Conservation (phyloP, 2,113 vertebrate species). For the Callipepla squamata region DNA sequence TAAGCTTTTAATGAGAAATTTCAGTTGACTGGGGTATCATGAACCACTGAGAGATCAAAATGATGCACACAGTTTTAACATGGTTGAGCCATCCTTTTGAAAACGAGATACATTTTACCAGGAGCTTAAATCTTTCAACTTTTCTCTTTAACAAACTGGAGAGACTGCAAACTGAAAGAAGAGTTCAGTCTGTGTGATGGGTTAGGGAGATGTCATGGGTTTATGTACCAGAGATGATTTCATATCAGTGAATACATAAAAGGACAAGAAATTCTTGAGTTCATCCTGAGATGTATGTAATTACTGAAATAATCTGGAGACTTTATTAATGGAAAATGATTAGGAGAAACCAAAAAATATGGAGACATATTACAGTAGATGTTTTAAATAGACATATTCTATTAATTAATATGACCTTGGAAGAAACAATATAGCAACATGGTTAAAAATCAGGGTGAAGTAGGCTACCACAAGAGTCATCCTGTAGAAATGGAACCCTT, state of each 20-base stretch:
- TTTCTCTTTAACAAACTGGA: neutral
- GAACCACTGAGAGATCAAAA: conserved; percentile 36
- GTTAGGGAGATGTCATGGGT: neutral
- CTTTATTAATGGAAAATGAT: neutral
- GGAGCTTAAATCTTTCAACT: neutral
- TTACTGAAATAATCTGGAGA: neutral
- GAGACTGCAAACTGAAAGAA: neutral
- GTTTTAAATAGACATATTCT: neutral
- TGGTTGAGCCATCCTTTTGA: neutral
- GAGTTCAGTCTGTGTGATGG: neutral
- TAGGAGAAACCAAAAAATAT: neutral
- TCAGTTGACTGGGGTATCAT: neutral
- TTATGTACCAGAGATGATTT: neutral
- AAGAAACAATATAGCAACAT: neutral
- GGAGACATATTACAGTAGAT: neutral
- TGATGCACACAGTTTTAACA: neutral
- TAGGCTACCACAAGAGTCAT: neutral
- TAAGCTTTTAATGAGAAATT: conserved; percentile 40
- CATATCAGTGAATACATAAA: neutral
- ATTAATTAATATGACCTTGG: neutral
- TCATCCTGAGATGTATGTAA: neutral
- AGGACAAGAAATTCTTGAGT: neutral
- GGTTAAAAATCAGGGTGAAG: neutral
- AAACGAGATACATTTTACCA: neutral
- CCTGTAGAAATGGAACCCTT: neutral